Conservation (phyloP, 2,888 invertebrate species). For the Hemicrepidius hirtus region DNA sequence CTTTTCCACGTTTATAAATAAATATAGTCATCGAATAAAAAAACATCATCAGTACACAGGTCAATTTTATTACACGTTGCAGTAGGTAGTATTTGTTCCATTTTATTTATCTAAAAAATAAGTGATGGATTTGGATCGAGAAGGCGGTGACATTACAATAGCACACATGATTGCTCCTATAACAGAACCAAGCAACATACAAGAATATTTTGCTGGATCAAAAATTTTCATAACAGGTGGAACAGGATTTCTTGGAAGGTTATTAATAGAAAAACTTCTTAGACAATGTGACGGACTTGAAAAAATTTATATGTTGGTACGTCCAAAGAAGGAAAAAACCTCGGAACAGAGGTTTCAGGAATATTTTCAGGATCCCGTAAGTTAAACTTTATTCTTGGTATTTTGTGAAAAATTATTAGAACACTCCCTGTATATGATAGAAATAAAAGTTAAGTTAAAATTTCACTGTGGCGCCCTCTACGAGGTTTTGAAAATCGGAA, state of each 20-base stretch:
- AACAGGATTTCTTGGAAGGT: conserved; percentile 68
- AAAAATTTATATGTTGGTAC: conserved; percentile 64
- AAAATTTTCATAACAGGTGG: conserved; percentile 68
- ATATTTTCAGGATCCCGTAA: conserved; percentile 77
- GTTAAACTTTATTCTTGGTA: conserved; percentile 56
- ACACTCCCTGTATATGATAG: too few species aligned
- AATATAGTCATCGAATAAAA: too few species aligned
- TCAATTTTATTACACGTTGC: too few species aligned
- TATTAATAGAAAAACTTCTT: conserved; percentile 66
- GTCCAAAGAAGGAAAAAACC: conserved; percentile 65
- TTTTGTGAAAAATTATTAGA: neutral
- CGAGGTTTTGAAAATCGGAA: too few species aligned
- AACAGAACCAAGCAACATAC: conserved; percentile 55
- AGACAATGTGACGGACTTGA: conserved; percentile 65
- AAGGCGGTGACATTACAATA: conserved; percentile 73
- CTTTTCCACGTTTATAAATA: too few species aligned
- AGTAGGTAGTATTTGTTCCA: too few species aligned
- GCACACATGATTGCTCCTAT: conserved; percentile 69
- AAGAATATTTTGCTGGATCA: conserved; percentile 62
- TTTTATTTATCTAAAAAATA: neutral
- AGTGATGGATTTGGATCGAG: conserved; percentile 59
- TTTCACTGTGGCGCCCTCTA: too few species aligned
- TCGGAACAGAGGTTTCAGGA: conserved; percentile 70
- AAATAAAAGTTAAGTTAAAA: too few species aligned
- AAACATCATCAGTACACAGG: too few species aligned